Conservation (phyloP, 2,113 vertebrate species). For the Muscicapa adusta region DNA sequence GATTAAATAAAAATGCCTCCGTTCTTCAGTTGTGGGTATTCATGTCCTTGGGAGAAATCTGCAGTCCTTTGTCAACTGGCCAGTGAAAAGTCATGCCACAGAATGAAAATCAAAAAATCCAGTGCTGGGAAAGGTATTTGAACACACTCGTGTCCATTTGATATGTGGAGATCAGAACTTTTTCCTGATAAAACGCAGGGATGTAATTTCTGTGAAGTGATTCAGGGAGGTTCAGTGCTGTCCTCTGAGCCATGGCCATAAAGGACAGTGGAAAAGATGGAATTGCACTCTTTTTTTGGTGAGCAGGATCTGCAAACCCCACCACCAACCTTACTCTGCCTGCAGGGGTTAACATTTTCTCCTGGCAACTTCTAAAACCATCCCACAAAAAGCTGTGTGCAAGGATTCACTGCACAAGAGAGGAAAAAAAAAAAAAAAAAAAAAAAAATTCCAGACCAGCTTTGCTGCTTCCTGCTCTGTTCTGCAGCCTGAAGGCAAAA, state of each 20-base stretch:
- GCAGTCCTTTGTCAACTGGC: background rate
- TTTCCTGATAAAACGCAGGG: background rate
- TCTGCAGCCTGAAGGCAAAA: background rate
- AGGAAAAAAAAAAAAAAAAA: background rate
- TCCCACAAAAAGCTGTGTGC: background rate
- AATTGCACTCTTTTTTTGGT: background rate
- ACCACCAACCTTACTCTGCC: background rate
- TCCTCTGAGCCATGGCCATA: background rate
- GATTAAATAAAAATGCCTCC: background rate
- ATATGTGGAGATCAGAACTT: background rate
- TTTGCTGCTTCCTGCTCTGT: background rate
- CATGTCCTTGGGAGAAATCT: background rate
- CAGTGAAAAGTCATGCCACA: background rate
- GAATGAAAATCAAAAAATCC: background rate
- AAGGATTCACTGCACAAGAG: background rate
- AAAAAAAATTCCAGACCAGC: background rate
- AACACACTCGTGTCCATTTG: background rate
- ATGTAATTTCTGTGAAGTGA: background rate
- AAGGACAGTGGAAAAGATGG: background rate
- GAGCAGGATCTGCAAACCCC: background rate
- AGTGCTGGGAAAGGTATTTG: background rate
- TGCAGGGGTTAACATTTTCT: background rate
- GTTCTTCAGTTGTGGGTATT: background rate
- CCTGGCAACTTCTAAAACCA: background rate
- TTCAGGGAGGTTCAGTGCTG: background rate